Percentiles rank a stretch among this genome's conserved stretches.
Evolutionary conservation across 2,888 invertebrate species (phyloP).

Genomic region (Ormia ochracea): DNA sequence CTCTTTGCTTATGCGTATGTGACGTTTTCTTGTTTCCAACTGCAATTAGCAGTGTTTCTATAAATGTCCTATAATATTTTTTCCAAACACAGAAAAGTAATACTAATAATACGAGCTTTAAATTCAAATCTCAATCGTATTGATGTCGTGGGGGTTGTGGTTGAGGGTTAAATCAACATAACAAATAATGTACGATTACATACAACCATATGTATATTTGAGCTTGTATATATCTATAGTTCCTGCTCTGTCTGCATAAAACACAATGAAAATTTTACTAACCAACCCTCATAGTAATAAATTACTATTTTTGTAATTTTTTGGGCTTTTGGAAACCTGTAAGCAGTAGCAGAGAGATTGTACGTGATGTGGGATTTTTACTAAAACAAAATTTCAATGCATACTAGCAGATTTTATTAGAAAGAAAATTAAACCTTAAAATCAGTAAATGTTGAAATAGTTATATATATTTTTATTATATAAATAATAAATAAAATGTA

Average conservation of each 20-base stretch:
- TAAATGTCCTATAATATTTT: slow-evolving; percentile 55
- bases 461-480: not conserved
- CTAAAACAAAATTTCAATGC: slow-evolving; percentile 35
- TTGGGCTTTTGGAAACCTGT: slow-evolving; percentile 46
- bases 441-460: slow-evolving; percentile 24
- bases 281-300: slow-evolving; percentile 52
- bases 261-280: slow-evolving; percentile 10
- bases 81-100: slow-evolving; percentile 47
- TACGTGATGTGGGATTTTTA: slow-evolving; percentile 17
- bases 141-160: slow-evolving; percentile 30
- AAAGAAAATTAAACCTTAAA: slow-evolving; percentile 55
- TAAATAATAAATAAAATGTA: not conserved
- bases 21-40: slow-evolving; percentile 63
- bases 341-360: slow-evolving; percentile 36
- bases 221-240: no score
- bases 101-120: slow-evolving; percentile 28
- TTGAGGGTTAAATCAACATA: slow-evolving; percentile 32
- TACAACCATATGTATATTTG: no score
- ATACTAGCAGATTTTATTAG: slow-evolving; percentile 31
- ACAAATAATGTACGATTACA: not conserved
- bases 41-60: slow-evolving; percentile 59
- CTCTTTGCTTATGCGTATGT: slow-evolving; percentile 55
- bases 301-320: slow-evolving; percentile 18
- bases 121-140: slow-evolving; percentile 36
- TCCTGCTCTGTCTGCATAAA: slow-evolving; percentile 16